Conservation (phyloP, 2,797 vertebrate genomes). For the Peromyscus melanophrys region DNA sequence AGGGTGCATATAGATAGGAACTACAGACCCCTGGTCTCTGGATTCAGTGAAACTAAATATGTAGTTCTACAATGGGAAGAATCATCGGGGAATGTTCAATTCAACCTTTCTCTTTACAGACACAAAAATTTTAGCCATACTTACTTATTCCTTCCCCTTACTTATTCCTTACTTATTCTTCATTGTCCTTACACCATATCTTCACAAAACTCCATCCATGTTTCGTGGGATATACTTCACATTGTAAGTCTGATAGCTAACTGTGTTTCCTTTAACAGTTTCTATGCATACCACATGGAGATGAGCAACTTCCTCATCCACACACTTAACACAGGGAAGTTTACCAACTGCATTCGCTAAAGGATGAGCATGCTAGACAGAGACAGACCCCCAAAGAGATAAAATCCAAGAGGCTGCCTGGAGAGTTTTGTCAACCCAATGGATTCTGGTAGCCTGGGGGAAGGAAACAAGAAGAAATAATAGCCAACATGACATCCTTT, state of each 20-base stretch:
- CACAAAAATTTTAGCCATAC: not conserved
- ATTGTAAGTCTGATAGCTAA: not conserved
- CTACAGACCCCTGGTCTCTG: slow-evolving; percentile 75
- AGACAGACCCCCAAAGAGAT: not conserved
- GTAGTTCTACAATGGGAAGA: not conserved
- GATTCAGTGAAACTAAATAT: not conserved
- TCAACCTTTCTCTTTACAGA: not conserved
- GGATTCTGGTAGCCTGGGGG: too few relatives aligned
- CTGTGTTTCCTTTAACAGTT: not conserved
- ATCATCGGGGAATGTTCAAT: not conserved
- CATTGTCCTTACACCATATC: too few relatives aligned
- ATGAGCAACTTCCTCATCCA: too few relatives aligned
- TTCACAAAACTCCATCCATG: not conserved
- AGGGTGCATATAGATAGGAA: slow-evolving; percentile 83
- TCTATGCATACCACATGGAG: not conserved
- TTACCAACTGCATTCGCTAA: not conserved
- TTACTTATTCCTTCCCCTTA: not conserved
- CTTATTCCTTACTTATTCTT: too few relatives aligned
- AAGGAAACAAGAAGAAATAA: not conserved
- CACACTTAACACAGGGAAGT: not conserved
- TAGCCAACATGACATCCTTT: not conserved
- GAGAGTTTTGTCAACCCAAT: not conserved
- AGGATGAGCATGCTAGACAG: not conserved
- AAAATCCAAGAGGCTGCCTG: not conserved
- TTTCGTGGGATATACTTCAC: not conserved